phyloP scores from a whole-genome alignment of 2,113 vertebrate species.

The Sturnus vulgaris region DNA sequence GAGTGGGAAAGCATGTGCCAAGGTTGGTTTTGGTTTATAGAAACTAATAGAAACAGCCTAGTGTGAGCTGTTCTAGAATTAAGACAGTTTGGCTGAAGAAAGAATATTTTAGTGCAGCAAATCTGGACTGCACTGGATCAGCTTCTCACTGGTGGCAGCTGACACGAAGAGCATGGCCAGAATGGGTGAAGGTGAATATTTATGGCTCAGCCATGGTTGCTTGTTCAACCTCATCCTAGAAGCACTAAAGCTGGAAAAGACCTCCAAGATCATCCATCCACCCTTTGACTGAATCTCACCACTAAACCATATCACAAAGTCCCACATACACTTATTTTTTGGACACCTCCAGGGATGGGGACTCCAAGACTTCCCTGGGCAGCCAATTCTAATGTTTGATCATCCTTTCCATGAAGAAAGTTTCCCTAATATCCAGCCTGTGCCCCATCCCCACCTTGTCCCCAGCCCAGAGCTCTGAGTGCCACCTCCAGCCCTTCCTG shows the following conservation, averaged over 20 bases:
- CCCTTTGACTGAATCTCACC: not conserved
- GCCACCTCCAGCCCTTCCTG: too few species aligned
- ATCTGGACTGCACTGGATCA: not conserved
- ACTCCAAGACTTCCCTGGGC: not conserved
- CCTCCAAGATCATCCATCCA: not conserved
- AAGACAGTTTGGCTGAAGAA: not conserved
- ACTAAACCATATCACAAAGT: not conserved
- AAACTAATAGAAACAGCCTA: not conserved
- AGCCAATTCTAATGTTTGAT: accelerated
- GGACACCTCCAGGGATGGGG: not conserved
- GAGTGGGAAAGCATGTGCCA: not conserved
- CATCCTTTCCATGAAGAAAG: not conserved
- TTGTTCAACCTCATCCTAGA: not conserved
- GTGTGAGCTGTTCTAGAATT: not conserved
- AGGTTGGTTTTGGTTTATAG: not conserved
- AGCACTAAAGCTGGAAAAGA: not conserved
- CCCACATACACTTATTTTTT: not conserved
- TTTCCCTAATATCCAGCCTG: too few species aligned
- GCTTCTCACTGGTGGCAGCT: not conserved
- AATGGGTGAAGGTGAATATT: not conserved
- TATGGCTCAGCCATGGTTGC: not conserved
- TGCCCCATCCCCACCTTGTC: too few species aligned
- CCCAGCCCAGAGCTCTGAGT: too few species aligned
- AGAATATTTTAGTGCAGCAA: not conserved
- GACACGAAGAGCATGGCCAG: accelerated